Conservation (phyloP, 1,140 invertebrate genomes). For the Drosophila ironensis region DNA sequence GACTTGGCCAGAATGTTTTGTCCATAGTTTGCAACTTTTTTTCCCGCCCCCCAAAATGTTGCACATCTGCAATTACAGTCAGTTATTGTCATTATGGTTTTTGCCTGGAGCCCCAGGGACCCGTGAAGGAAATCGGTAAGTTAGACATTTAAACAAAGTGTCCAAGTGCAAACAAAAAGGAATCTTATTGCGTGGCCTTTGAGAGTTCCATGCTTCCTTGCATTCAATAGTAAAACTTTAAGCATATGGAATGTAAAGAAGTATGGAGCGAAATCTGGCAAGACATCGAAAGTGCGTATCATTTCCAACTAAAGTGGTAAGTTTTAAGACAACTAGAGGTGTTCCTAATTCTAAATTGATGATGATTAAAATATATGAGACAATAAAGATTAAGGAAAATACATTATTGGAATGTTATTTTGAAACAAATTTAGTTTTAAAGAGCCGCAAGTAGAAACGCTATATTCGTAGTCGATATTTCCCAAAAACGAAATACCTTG, state of each 20-base stretch:
- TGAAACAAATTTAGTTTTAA: neutral
- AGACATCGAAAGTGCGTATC: conserved; percentile 38
- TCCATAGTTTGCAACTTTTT: conserved; percentile 21
- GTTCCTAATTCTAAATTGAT: too few relatives aligned
- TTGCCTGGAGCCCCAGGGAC: too few relatives aligned
- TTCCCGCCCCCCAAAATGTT: neutral
- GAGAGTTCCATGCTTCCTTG: conserved; percentile 82
- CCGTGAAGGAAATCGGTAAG: conserved; percentile 33
- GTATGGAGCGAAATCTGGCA: conserved; percentile 81
- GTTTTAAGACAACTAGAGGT: neutral
- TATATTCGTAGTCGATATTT: too few relatives aligned
- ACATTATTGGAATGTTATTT: too few relatives aligned
- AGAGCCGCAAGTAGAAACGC: too few relatives aligned
- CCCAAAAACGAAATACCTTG: too few relatives aligned
- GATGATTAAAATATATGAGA: too few relatives aligned
- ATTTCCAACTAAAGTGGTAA: neutral
- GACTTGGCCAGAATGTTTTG: conserved; percentile 57
- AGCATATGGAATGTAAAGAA: conserved; percentile 82
- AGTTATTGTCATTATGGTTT: conserved; percentile 58
- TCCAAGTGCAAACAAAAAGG: conserved; percentile 5
- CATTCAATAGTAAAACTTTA: conserved; percentile 81
- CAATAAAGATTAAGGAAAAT: too few relatives aligned
- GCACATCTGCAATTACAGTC: conserved; percentile 56
- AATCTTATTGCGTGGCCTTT: conserved; percentile 54
- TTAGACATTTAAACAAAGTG: conserved; percentile 10